A percentile compares a stretch with the other conserved stretches of the same genome.
These are phyloP conservation scores for Lycodopsis pacificus DNA, from an alignment of 2,797 vertebrate genomes.

Conservation along the genomic window DNA sequence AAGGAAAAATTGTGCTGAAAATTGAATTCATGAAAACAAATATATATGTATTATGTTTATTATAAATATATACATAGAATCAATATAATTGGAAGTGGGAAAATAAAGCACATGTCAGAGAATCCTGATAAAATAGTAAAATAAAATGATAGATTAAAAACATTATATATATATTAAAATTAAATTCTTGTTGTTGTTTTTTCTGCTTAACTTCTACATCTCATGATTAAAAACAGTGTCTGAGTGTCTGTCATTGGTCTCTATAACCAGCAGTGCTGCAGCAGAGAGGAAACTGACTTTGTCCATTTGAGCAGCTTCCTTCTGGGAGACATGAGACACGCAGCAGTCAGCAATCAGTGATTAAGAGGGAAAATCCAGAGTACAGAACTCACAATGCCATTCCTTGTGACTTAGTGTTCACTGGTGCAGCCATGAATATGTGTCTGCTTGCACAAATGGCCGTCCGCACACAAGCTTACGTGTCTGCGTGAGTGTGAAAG, in stretches of 20 bases:
- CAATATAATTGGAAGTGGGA: too few species aligned
- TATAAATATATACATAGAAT: not conserved
- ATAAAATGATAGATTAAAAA: not conserved
- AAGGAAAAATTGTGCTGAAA: not conserved
- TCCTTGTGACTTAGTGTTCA: slow-evolving; percentile 67
- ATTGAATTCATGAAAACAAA: not conserved
- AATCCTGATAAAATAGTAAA: not conserved
- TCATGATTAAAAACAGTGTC: not conserved
- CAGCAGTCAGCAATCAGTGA: slow-evolving; percentile 69
- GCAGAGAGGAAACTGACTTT: slow-evolving; percentile 25
- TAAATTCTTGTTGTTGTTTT: not conserved
- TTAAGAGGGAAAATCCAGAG: slow-evolving; percentile 77
- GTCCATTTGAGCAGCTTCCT: slow-evolving; percentile 10
- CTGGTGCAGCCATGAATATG: slow-evolving; percentile 20
- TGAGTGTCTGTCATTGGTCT: not conserved
- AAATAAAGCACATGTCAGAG: not conserved
- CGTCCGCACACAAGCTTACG: accelerated
- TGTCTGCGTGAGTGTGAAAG: not conserved
- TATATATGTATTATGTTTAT: not conserved
- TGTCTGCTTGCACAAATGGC: not conserved
- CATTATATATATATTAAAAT: not conserved
- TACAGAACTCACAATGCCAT: slow-evolving; percentile 59
- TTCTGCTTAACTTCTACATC: not conserved
- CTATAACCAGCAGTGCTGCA: not conserved
- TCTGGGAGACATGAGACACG: slow-evolving; percentile 56